Percentiles rank a stretch among this genome's conserved stretches.
Conservation (phyloP, 1,140 invertebrate species). For the Glomeris maerens region DNA sequence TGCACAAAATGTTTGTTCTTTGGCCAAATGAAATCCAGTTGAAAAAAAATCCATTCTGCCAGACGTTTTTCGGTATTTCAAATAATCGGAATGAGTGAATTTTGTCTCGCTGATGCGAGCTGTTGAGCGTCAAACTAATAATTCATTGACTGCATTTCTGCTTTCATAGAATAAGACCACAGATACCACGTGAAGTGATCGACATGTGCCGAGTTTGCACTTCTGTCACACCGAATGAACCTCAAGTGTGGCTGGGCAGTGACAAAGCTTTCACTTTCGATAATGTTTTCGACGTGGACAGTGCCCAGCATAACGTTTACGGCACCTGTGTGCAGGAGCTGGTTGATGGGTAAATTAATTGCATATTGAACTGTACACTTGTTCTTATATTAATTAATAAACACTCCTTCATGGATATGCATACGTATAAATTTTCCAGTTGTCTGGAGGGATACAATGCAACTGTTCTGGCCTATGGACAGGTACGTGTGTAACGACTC, state of each 20-base stretch:
- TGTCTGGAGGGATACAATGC: conserved; percentile 88
- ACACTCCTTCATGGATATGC: conserved; percentile 7
- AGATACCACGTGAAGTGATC: conserved; percentile 78
- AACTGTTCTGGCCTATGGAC: conserved; percentile 90
- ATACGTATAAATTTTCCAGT: conserved; percentile 5
- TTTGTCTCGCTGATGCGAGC: no score
- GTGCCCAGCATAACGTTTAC: conserved; percentile 63
- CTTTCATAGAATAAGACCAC: conserved; percentile 73
- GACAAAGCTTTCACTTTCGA: conserved; percentile 97
- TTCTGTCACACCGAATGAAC: conserved; percentile 65
- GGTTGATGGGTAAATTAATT: conserved; percentile 49
- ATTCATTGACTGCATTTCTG: conserved; percentile 21
- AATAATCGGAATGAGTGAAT: no score
- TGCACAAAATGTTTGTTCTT: no score
- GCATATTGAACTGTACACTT: not conserved
- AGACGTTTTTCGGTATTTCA: no score
- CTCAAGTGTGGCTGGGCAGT: conserved; percentile 80
- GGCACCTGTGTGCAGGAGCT: conserved; percentile 67
- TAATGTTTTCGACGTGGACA: conserved; percentile 68
- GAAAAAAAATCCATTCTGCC: no score
- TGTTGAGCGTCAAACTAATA: no score
- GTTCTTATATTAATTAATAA: conserved; percentile 4
- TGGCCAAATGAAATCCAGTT: no score
- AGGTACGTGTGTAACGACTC: conserved; percentile 46
- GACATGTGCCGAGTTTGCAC: conserved; percentile 92